These are phyloP conservation scores for Linnaemya tessellans DNA, from an alignment of 2,888 invertebrate genomes.

Conservation along the genomic window DNA sequence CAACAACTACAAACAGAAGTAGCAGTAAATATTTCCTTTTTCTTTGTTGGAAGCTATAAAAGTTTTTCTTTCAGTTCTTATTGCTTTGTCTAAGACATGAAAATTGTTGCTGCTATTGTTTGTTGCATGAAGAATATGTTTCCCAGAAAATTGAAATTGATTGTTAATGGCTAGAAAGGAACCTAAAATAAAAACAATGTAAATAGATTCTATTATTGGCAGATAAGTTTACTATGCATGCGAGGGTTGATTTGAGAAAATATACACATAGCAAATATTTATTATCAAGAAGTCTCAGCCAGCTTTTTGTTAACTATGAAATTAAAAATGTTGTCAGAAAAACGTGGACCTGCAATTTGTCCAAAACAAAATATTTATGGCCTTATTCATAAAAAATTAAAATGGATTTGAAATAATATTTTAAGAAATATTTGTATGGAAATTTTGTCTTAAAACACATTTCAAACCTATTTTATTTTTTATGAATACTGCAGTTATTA, in stretches of 20 bases:
- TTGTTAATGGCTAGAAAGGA: slow-evolving; percentile 63
- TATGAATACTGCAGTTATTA: too few relatives aligned
- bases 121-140: slow-evolving; percentile 55
- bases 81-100: slow-evolving; percentile 9
- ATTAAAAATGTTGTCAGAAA: too few relatives aligned
- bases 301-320: too few relatives aligned
- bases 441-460: too few relatives aligned
- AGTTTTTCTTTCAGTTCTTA: slow-evolving; percentile 38
- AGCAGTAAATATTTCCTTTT: slow-evolving; percentile 1
- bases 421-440: too few relatives aligned
- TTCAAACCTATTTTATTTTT: too few relatives aligned
- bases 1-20: slow-evolving; percentile 14
- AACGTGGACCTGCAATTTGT: too few relatives aligned
- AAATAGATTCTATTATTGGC: slow-evolving; percentile 47
- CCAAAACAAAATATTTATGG: too few relatives aligned
- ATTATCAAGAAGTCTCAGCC: too few relatives aligned
- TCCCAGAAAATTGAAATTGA: slow-evolving; percentile 65
- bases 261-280: not conserved
- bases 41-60: slow-evolving; percentile 49
- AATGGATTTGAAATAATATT: too few relatives aligned
- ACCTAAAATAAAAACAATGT: slow-evolving; percentile 29
- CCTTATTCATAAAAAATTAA: too few relatives aligned
- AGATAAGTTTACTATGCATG: slow-evolving; percentile 34
- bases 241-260: slow-evolving; percentile 1
- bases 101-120: slow-evolving; percentile 10